phyloP scores from a whole-genome alignment of 2,888 invertebrate species.

The Erpobdella octoculata region DNA sequence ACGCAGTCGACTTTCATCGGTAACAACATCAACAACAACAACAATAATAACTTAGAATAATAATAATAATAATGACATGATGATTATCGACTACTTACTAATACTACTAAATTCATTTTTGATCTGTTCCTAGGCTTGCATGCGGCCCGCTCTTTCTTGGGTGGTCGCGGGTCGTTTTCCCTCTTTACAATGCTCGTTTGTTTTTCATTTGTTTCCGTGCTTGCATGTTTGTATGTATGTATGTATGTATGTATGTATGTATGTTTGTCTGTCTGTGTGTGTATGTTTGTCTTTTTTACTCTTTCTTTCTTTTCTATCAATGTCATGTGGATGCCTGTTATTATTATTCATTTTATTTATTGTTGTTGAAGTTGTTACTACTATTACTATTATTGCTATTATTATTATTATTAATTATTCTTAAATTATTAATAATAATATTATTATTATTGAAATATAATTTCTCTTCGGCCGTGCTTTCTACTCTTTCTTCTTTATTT shows the following conservation, averaged over 20 bases:
- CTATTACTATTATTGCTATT: neutral
- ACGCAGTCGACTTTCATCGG: neutral
- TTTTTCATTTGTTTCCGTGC: neutral
- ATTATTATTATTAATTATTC: neutral
- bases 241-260: neutral
- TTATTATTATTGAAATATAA: neutral
- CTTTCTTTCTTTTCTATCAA: neutral
- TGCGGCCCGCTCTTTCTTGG: neutral
- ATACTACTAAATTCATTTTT: no score
- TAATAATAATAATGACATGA: no score
- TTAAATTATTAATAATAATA: no score
- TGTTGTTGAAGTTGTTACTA: neutral
- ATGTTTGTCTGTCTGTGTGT: neutral
- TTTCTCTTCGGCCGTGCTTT: neutral
- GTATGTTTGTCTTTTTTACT: neutral
- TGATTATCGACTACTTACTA: no score
- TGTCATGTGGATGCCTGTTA: neutral
- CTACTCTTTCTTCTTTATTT: no score
- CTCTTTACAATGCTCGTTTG: neutral
- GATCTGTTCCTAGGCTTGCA: no score
- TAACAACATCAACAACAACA: no score
- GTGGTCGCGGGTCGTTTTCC: neutral
- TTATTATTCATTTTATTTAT: neutral
- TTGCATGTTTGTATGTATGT: neutral
- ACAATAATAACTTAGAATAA: no score